phyloP scores from a whole-genome alignment of 1,140 invertebrate species.

The Melanaphis sacchari region DNA sequence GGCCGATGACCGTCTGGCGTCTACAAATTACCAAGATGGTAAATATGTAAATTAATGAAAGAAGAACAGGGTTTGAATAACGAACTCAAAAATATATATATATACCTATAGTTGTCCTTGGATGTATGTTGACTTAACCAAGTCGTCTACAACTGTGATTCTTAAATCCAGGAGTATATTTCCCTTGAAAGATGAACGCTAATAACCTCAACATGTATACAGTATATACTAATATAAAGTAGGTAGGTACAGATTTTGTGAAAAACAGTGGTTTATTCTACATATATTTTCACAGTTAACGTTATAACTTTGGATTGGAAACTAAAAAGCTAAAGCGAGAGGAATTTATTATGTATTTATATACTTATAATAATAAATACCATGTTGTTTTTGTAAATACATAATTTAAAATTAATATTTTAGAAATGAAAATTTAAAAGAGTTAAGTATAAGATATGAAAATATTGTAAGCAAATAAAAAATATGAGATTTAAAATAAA shows the following conservation, averaged over 20 bases:
- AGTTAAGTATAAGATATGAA: too few relatives aligned
- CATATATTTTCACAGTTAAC: neutral
- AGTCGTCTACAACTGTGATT: neutral
- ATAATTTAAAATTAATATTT: neutral
- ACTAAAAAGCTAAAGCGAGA: neutral
- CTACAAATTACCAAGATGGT: neutral
- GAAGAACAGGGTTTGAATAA: neutral
- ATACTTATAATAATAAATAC: neutral
- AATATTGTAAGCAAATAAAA: too few relatives aligned
- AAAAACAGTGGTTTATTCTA: neutral
- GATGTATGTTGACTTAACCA: neutral
- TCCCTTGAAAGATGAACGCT: neutral
- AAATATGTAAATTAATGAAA: slow-evolving; percentile 13
- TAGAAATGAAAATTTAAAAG: too few relatives aligned
- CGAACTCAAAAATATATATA: slow-evolving; percentile 11
- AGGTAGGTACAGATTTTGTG: neutral
- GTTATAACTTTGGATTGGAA: neutral
- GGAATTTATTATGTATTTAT: neutral
- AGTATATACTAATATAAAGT: neutral
- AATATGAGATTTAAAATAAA: neutral
- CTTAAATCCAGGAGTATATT: neutral
- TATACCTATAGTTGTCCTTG: slow-evolving; percentile 12
- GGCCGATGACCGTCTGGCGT: slow-evolving; percentile 17
- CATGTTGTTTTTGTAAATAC: neutral
- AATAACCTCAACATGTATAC: neutral